A percentile compares a stretch with the other conserved stretches of the same genome.
These are phyloP conservation scores for Darevskia nairensis DNA, from an alignment of 2,797 vertebrate species.

Conservation along the genomic window DNA sequence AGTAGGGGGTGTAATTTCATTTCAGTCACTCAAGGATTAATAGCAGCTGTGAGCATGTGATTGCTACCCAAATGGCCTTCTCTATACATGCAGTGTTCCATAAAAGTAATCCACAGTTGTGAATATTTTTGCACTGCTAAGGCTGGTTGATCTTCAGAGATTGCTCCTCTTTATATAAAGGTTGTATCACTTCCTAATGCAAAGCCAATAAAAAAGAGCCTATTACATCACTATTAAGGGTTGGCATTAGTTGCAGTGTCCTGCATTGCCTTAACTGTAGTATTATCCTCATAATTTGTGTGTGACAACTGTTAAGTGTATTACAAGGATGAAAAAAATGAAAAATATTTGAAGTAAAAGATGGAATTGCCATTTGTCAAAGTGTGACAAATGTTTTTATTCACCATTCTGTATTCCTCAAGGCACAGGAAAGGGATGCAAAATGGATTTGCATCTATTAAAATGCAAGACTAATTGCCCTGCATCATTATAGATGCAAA, in stretches of 20 bases:
- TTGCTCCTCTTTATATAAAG: conserved; percentile 67
- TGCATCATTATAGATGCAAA: conserved; percentile 49
- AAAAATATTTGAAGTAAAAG: conserved; percentile 78
- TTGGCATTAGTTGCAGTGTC: conserved; percentile 78
- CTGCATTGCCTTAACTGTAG: conserved; percentile 82
- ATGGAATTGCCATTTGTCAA: conserved; percentile 69
- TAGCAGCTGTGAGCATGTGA: conserved; percentile 83
- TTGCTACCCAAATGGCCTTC: conserved; percentile 79
- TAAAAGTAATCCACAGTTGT: conserved; percentile 72
- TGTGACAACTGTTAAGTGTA: conserved; percentile 47
- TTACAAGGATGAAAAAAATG: conserved; percentile 42
- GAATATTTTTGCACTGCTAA: conserved; percentile 74
- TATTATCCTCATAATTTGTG: conserved; percentile 80
- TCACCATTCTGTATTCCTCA: conserved; percentile 59
- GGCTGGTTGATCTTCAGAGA: conserved; percentile 65
- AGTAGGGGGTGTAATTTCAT: conserved; percentile 59
- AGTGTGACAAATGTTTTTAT: conserved; percentile 51
- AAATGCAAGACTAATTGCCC: conserved; percentile 55
- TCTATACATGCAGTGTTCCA: conserved; percentile 77
- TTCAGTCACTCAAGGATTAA: conserved; percentile 84
- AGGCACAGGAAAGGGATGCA: conserved; percentile 72
- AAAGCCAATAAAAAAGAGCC: conserved; percentile 73
- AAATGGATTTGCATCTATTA: conserved; percentile 36
- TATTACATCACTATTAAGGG: conserved; percentile 76
- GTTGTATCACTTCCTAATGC: conserved; percentile 68